Evolutionary conservation across 2,888 invertebrate genomes (phyloP), one percentile per base, ranked within the genome.

Genomic region (Archips crataeganus): DNA sequence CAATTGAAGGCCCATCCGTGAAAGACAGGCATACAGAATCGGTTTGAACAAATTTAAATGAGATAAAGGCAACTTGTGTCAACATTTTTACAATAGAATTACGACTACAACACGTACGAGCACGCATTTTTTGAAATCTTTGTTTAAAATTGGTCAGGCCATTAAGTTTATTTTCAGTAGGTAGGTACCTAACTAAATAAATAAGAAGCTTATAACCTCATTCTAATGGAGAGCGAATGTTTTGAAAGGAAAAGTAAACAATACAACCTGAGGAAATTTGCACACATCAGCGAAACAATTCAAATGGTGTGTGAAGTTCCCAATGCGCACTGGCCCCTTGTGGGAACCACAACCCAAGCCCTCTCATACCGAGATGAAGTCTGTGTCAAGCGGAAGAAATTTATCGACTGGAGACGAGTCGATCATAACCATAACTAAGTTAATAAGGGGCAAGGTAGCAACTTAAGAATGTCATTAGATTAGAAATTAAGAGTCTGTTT

Each of bases 11-110:
- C 81, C 82, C 79, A 71, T 74, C 78, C 77, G 80, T 84, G 84
- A 83, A 82, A 85, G 86, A 90, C 87, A 69, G 60, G 86, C 87
- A 85, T 78, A 78, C 80, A 79, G 90, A 92, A 91, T 90, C 83
- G 84, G 84, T 84, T 82, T 80, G 77, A 84, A 81, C 78, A 81
- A 81, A 80, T 47, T 34, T 51, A n/a, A 61, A 61, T 51, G 36
- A 69, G 59, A 60, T 61, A 74, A 65, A 65, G 15, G 54, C 1
- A 63, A 54, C 49, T 66, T n/a, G 42, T 73, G 23, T 57, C 23
- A 62, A 54, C 42, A 65, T 60, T 2, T 62, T 57, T 68, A 64
- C 45, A 67, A 67, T 60, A 57, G 57, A 32, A 57, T 54, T 54
- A 23, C 23, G 54, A n/a, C 49, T 49, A 2, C 23, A 10, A 23